Percentiles rank a stretch among this genome's conserved stretches.
Evolutionary conservation across 2,797 vertebrate species (phyloP).

Genomic region (Pyrocephalus nanus): DNA sequence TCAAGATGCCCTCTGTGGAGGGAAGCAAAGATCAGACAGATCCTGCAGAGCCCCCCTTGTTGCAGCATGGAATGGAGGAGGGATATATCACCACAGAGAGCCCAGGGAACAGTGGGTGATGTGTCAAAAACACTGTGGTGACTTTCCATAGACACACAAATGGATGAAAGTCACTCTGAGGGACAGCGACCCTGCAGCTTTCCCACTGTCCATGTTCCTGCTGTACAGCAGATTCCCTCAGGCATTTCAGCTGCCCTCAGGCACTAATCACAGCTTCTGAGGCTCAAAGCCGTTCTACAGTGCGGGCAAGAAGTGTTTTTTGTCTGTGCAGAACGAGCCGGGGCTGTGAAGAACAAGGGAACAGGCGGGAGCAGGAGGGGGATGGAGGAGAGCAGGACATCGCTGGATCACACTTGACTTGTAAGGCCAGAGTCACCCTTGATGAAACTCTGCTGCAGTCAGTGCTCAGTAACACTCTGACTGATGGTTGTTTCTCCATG

Average conservation of each 20-base stretch:
- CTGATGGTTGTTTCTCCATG: not conserved
- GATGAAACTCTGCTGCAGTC: not conserved
- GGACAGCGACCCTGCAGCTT: not conserved
- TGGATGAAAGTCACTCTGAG: not conserved
- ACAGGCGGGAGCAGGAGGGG: not conserved
- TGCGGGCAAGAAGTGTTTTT: not conserved
- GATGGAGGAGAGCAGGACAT: not conserved
- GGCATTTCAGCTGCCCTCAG: not conserved
- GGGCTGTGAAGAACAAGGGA: not conserved
- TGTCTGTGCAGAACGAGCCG: accelerated
- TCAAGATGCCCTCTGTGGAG: not conserved
- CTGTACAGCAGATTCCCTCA: not conserved
- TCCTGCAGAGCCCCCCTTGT: not conserved
- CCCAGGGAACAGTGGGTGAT: accelerated
- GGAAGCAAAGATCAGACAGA: not conserved
- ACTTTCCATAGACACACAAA: not conserved
- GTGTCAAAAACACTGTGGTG: accelerated
- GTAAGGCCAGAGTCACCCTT: not conserved
- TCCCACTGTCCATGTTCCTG: accelerated
- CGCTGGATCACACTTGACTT: not conserved
- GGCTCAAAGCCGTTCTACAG: not conserved
- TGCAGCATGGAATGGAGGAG: not conserved
- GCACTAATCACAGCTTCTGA: not conserved
- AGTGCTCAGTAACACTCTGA: not conserved
- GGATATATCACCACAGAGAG: not conserved